Base-by-base conservation (phyloP, 2,888 invertebrate species). In the Ectobius pallidus region DNA sequence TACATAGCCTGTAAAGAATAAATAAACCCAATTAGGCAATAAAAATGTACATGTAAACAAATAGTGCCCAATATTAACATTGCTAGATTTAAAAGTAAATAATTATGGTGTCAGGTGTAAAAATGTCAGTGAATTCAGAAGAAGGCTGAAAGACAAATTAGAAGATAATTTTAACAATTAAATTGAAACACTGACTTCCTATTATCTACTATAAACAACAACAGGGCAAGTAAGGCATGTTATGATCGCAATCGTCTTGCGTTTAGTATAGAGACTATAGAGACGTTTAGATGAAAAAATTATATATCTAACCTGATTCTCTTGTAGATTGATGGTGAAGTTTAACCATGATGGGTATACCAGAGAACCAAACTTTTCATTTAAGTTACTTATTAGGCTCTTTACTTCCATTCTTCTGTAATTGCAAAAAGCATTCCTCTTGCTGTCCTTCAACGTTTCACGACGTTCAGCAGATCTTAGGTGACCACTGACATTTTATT, bases 321-420 rank as follows among this genome's bases (percentile, higher is more conserved):
- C 69, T 55, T 58, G 22, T 0, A 67, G 18, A 30, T 49, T 58
- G 7, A 61, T n/a, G 32, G 34, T 14, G 16, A 69, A 44, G 42
- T 63, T 63, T 39, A 73, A 30, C 73, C 72, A 75, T 75, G 73
- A 58, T 58, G 65, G n/a, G 81, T 84, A 84, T 81, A 86, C 77
- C 61, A 82, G 77, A 69, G 78, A 76, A 70, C 81, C 81, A 76
- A 82, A 81, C 71, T 78, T 79, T 62, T 78, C 76, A 75, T 81
- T 79, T 71, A 82, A 78, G 77, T 81, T 80, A 75, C 79, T 79
- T 77, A 84, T 77, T 75, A 83, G 78, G 78, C 81, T 81, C 73
- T 80, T 77, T 62, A 83, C 80, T 80, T 84, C 83, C 84, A 84
- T 84, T 78, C 77, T 81, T 75, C 44, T n/a, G n/a, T n/a, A n/a